A percentile compares a stretch with the other conserved stretches of the same genome.
Evolutionary conservation across 2,797 vertebrate genomes (phyloP).

Genomic region (Oceanodroma leucorhoa): DNA sequence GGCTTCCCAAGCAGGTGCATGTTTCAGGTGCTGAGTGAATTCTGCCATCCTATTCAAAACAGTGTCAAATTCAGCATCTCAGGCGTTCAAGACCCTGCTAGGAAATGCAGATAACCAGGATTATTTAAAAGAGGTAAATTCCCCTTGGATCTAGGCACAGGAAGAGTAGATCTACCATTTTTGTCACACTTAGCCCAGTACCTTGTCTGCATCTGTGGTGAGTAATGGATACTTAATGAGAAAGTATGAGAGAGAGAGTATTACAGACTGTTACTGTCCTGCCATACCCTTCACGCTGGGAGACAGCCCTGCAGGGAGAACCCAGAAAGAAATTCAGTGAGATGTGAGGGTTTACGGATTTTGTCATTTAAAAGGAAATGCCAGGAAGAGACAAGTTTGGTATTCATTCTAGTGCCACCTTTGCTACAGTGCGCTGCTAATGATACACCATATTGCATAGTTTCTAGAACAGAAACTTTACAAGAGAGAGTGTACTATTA

Average conservation of each 20-base stretch:
- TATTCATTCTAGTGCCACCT: neutral
- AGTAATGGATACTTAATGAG: neutral
- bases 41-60: neutral
- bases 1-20: neutral
- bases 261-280: neutral
- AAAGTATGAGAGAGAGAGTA: neutral
- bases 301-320: neutral
- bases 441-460: neutral
- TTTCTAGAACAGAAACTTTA: neutral
- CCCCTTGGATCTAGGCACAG: neutral
- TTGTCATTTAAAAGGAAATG: neutral
- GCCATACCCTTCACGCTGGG: neutral
- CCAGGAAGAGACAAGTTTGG: neutral
- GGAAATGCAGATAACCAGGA: neutral
- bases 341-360: neutral
- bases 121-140: neutral
- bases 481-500: neutral
- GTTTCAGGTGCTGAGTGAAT: neutral
- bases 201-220: neutral
- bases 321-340: neutral
- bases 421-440: neutral
- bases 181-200: neutral
- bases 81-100: neutral
- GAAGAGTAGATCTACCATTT: neutral
- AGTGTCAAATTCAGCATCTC: neutral